Conservation (phyloP, 2,113 vertebrate species). For the Erinaceus europaeus region DNA sequence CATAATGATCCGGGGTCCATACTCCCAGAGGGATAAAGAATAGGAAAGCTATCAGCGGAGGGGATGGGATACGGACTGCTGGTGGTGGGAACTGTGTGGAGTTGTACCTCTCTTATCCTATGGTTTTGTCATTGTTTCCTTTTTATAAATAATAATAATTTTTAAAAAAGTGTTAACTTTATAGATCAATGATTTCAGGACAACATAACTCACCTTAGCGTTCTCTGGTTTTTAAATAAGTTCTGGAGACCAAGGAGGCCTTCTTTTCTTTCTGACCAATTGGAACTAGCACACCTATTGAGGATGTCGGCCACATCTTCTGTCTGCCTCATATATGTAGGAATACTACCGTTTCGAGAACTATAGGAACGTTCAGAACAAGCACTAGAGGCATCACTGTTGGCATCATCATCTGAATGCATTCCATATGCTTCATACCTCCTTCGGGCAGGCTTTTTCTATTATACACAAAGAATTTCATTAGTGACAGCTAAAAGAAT, state of each 20-base stretch:
- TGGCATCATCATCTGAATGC: conserved; percentile 97
- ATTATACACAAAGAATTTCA: conserved; percentile 28
- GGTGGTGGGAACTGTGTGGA: too few relatives aligned
- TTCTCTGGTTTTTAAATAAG: conserved; percentile 94
- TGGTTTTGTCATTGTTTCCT: too few relatives aligned
- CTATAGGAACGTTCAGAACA: conserved; percentile 97
- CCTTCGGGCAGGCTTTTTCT: conserved; percentile 96
- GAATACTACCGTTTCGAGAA: conserved; percentile 95
- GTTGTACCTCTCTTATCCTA: too few relatives aligned
- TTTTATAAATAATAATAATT: too few relatives aligned
- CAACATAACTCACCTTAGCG: conserved; percentile 86
- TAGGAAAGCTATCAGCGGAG: too few relatives aligned
- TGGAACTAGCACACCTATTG: conserved; percentile 96
- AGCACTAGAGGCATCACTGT: conserved; percentile 96
- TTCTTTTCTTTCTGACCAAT: conserved; percentile 98
- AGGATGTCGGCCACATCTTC: conserved; percentile 97
- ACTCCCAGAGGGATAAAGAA: too few relatives aligned
- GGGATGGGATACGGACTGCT: too few relatives aligned
- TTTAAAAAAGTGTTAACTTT: not conserved
- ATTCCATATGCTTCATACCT: conserved; percentile 94
- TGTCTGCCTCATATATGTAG: conserved; percentile 96
- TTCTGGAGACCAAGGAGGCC: conserved; percentile 94
- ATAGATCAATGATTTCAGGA: not conserved
- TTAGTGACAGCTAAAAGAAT: conserved; percentile 34
- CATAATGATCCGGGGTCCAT: too few relatives aligned